Evolutionary conservation across 30 jellyfish, hydroid and myxozoan genomes (phyloP).

Genomic region (Cassiopea xamachana): DNA sequence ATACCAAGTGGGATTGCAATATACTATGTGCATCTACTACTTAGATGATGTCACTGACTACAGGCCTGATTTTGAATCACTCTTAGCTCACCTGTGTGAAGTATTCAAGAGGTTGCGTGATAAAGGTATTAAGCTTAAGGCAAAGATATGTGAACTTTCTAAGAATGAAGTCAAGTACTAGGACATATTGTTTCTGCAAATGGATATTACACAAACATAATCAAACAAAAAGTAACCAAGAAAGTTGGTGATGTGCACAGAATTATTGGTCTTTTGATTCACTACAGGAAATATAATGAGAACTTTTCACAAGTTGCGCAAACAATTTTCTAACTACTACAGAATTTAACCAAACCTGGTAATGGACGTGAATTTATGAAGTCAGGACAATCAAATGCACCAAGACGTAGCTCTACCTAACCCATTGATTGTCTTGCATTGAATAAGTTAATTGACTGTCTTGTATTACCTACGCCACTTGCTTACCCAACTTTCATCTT

Average conservation of each 20-base stretch:
- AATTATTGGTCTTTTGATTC: conserved; percentile 20
- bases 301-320: conserved; percentile 41
- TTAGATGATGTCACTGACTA: background rate
- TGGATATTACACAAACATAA: conserved; percentile 24
- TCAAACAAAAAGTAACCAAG: conserved; percentile 19
- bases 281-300: conserved; percentile 25
- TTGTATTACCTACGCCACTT: background rate
- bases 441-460: conserved; percentile 18
- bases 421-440: conserved; percentile 33
- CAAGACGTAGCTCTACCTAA: background rate
- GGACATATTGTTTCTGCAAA: conserved; percentile 21
- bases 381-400: background rate
- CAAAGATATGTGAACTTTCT: conserved; percentile 23
- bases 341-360: background rate
- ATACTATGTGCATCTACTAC: background rate
- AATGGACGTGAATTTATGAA: conserved; percentile 3
- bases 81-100: background rate
- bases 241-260: conserved; percentile 45
- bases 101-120: background rate
- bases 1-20: background rate
- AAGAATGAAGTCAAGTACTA: conserved; percentile 21
- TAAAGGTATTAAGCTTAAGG: background rate
- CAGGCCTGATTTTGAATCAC: background rate
- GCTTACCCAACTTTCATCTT: conserved; percentile 35
- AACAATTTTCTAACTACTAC: conserved; percentile 32